Evolutionary conservation across 2,113 vertebrate species (phyloP), one percentile per base, ranked within the genome.

Genomic region (Cottus gobio): DNA sequence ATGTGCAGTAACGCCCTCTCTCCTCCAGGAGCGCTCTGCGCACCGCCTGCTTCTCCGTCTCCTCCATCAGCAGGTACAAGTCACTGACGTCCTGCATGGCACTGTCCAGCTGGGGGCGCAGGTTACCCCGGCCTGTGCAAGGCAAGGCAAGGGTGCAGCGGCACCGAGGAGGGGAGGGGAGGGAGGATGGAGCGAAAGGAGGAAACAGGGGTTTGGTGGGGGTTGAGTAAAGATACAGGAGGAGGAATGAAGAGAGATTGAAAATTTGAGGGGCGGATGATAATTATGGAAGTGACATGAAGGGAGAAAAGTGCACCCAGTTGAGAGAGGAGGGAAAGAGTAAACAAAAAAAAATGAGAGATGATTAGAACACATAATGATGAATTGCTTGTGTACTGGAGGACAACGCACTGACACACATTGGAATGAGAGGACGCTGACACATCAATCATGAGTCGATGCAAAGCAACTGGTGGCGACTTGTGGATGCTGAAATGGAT

Each of bases 31-130:
- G 97, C 1, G 98, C 97, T 72, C 96, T 94, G 90, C 98, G 97
- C 54, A 99, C 98, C 0, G 98, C 97, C 95, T 99, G 98, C 90
- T 98, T 99, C 95, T 99, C 98, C 0, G 97, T 99, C 93, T 99
- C 98, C 92, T 99, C 97, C 96, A 99, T 96, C 68, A 99, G 93
- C 87, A 99, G 93, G 90, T 97, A 99, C 96, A 99, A 94, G 92
- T 99, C 98, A 0, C 95, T 99, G 84, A 99, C 97, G 0, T 99
- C 98, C 92, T 99, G 98, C 89, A 99, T 96, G 0, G 98, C 98
- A 0, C 96, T 97, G 95, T 99, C 96, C 94, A 99, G 94, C 95
- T 99, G 98, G 2, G 97, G 98, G 89, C 98, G 97, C 87, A 99
- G 91, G 82, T 99, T 98, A 15, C 98, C 98, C 84, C 98, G 96